Evolutionary conservation across 2,888 invertebrate genomes (phyloP).

Genomic region (Conchocele bisecta): DNA sequence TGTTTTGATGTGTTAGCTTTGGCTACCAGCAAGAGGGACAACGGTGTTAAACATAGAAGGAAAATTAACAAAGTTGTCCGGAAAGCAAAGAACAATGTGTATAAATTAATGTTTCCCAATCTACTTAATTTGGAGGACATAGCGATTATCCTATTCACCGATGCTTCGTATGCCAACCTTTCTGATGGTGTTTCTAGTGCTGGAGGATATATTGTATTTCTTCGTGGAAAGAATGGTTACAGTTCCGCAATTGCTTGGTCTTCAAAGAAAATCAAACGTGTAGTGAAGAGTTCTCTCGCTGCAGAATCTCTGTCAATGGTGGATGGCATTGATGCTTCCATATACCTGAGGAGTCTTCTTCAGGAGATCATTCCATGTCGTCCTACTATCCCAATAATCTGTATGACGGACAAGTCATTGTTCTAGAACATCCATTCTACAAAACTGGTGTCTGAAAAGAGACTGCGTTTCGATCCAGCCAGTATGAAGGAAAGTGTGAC

Average conservation of each 20-base stretch:
- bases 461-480: too few species aligned
- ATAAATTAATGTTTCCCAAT: slow-evolving; percentile 21
- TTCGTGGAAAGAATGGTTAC: slow-evolving; percentile 24
- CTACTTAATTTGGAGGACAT: slow-evolving; percentile 13
- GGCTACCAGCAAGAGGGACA: slow-evolving; percentile 4
- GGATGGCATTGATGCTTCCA: slow-evolving; percentile 41
- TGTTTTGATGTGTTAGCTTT: slow-evolving; percentile 41
- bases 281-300: slow-evolving; percentile 52
- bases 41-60: too few species aligned
- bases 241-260: slow-evolving; percentile 27
- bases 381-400: too few species aligned
- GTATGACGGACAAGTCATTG: too few species aligned
- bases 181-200: slow-evolving; percentile 40
- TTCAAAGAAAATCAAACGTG: too few species aligned
- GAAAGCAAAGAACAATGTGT: slow-evolving; percentile 29
- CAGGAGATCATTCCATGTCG: too few species aligned
- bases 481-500: too few species aligned
- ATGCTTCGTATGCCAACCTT: slow-evolving; percentile 55
- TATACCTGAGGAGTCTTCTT: too few species aligned
- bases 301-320: slow-evolving; percentile 44
- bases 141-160: slow-evolving; percentile 29
- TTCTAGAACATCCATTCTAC: too few species aligned
- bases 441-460: too few species aligned
- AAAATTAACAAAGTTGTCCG: too few species aligned
- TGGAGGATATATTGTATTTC: slow-evolving; percentile 35